A percentile compares a stretch with the other conserved stretches of the same genome.
Conservation (phyloP, 2,888 invertebrate species). For the Rhimphoctona megacephalus region DNA sequence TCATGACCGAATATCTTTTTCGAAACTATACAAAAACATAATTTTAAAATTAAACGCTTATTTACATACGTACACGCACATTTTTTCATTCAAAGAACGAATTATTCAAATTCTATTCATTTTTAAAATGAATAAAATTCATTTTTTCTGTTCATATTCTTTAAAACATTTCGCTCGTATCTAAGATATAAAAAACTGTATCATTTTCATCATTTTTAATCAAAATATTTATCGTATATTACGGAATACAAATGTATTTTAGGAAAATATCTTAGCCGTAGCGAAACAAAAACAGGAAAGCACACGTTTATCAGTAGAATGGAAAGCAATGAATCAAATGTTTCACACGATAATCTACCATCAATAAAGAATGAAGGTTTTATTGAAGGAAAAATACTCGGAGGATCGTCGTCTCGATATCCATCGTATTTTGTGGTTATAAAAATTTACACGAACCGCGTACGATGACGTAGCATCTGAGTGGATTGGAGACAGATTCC, state of each 20-base stretch:
- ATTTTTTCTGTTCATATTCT: background rate
- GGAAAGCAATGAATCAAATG: background rate
- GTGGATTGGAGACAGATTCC: slow-evolving; percentile 9
- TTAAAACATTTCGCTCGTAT: background rate
- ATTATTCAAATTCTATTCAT: background rate
- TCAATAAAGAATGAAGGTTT: slow-evolving; percentile 17
- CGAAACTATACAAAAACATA: background rate
- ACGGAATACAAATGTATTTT: background rate
- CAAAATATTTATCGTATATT: background rate
- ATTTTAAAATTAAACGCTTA: too few species aligned
- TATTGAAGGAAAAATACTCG: slow-evolving; percentile 28
- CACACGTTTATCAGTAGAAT: background rate
- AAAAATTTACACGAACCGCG: slow-evolving; percentile 22
- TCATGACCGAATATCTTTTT: background rate
- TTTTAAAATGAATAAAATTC: background rate
- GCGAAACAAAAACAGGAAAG: background rate
- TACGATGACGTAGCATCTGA: slow-evolving; percentile 9
- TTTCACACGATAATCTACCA: background rate
- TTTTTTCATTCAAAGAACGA: too few species aligned
- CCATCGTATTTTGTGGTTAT: slow-evolving; percentile 25
- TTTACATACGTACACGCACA: too few species aligned
- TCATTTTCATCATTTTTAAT: background rate
- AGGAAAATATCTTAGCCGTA: background rate
- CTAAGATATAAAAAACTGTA: background rate
- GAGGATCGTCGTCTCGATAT: slow-evolving; percentile 15